Base-by-base conservation (phyloP, 2,797 vertebrate species). In the Centropyge bicolor region DNA sequence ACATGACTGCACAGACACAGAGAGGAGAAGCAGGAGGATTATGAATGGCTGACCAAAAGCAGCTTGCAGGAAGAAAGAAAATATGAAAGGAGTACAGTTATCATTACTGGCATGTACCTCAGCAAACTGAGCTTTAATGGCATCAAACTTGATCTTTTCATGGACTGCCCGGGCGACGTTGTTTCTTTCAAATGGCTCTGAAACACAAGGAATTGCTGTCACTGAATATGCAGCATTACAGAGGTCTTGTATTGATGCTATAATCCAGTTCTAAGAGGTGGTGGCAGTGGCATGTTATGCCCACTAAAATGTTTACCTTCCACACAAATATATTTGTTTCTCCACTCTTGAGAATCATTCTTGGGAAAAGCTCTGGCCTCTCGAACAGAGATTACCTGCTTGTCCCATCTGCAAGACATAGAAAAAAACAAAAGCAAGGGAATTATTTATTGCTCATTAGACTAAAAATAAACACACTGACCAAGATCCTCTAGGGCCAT, bases 141-240 rank as follows among this genome's bases (percentile, higher is more conserved):
- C 80, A 60, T 98, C 96, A 91, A 97, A 99, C 92, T 98, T 99
- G 36, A 93, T 85, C 88, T 96, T 96, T 87, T 98, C 97, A 67
- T 98, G 96, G 80, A 99, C 98, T 46, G 98, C 98, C 93, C 98
- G 96, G 89, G 98, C 98, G 31, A 97, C 98, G 74, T 99, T 99
- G 78, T 96, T 96, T 81, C 96, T 89, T 86, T 99, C 97, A 94
- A 99, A 99, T 6, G 98, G 98, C 89, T 99, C 98, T 99, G 90
- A 77, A 96, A 96, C 46, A 87, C 67, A 85, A 93, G 11, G 36
- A 62, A 67, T 46, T 43, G n/a, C 20, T 12, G 8, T 76, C 17
- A 54, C 31, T 54, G 22, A 31, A 69, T 36, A 27, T 14, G 38
- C 11, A 46, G 22, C 43, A 55, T 46, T 41, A 52, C 9, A 6